phyloP scores from a whole-genome alignment of 2,888 invertebrate species.

The Melitaea athalia region DNA sequence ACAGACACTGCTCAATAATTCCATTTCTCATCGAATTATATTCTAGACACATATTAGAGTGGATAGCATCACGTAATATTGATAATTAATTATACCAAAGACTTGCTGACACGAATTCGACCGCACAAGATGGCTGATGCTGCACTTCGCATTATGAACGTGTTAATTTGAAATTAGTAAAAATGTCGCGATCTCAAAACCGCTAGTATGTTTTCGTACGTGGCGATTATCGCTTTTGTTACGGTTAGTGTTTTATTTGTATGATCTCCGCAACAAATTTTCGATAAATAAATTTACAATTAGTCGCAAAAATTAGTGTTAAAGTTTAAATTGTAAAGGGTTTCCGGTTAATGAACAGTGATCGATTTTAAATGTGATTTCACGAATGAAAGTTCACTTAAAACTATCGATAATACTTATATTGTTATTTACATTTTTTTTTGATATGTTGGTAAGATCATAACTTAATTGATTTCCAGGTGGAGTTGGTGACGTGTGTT shows the following conservation, averaged over 20 bases:
- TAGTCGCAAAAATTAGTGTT: neutral
- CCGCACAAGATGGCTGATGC: slow-evolving; percentile 31
- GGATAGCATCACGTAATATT: slow-evolving; percentile 37
- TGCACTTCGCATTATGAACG: slow-evolving; percentile 47
- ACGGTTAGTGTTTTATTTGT: slow-evolving; percentile 59
- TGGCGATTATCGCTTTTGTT: slow-evolving; percentile 53
- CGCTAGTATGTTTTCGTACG: slow-evolving; percentile 63
- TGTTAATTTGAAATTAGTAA: slow-evolving; percentile 49
- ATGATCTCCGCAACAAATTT: neutral
- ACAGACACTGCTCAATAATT: slow-evolving; percentile 60
- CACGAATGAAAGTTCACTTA: neutral
- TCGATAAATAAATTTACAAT: neutral
- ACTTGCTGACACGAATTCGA: slow-evolving; percentile 26
- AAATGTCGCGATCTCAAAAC: slow-evolving; percentile 56
- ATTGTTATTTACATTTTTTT: neutral
- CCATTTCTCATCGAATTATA: slow-evolving; percentile 26
- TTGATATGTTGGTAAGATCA: slow-evolving; percentile 19
- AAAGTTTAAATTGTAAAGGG: neutral
- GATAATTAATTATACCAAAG: slow-evolving; percentile 53
- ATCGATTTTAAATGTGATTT: neutral
- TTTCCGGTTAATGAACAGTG: neutral
- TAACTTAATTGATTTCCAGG: slow-evolving; percentile 40
- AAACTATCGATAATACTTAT: neutral
- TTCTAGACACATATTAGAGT: slow-evolving; percentile 10
- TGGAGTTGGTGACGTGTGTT: slow-evolving; percentile 40